Evolutionary conservation across 1,140 invertebrate genomes (phyloP), one percentile per base, ranked within the genome.

Genomic region (Drosophila eugracilis): DNA sequence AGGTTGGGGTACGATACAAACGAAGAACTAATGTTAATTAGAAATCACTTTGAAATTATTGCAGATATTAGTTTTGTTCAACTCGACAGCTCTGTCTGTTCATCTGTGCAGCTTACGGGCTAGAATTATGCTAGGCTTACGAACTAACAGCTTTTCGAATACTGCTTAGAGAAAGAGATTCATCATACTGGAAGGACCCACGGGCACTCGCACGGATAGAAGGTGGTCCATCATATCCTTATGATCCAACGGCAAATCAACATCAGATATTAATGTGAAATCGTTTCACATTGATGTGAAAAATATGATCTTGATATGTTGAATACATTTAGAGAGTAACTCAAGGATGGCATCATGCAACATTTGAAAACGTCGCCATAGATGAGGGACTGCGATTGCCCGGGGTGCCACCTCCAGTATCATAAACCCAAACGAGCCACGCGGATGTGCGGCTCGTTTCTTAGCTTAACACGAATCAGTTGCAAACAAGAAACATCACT

Each of bases 121-220:
- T 86, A 80, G 30, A 88, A 89, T 79, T 89, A 89, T 58, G 48
- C 75, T 89, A 84, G 17, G 57, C 85, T 91, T 91, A 91, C 28
- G 12, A 59, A 71, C 89, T 91, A 91, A 69, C 83, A 77, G 90
- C 91, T 90, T 91, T 91, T 92, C 91, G 90, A 92, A 91, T 91
- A 92, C 91, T 92, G 91, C 89, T 92, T 92, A 91, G 90, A 91
- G 89, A 91, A 90, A 91, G 89, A 85, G 91, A 81, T 88, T 89
- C 89, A 91, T 90, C 63, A 83, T 90, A 91, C 91, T 91, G 91
- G 72, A 67, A 42, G 69, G 65, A 30, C 28, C 30, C 54, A 14
- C 53, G 32, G 22, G 69, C 52, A 71, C 26, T 50, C 42, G 45
- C 44, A 34, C 15, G 32, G 44, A 32, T 10, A 14, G 32, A 22